Conservation (phyloP, 2,113 vertebrate genomes). For the Plotosus lineatus region DNA sequence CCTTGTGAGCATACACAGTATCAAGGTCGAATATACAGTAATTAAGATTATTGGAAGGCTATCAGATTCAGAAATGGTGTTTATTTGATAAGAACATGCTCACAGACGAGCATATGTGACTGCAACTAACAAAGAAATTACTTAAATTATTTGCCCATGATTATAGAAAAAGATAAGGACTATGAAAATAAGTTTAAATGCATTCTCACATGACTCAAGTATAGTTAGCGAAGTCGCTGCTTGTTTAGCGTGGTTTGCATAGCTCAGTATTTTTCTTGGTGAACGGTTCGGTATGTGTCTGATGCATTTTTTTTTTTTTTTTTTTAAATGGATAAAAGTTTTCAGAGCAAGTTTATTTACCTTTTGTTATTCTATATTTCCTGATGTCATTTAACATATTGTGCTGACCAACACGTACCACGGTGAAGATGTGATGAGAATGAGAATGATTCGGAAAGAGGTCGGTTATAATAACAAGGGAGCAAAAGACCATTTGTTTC, state of each 20-base stretch:
- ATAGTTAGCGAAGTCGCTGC: neutral
- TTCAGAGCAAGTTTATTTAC: neutral
- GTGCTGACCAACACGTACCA: neutral
- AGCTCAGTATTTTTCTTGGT: neutral
- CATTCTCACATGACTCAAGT: neutral
- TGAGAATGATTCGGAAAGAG: neutral
- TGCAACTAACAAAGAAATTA: too few species aligned
- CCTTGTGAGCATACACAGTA: neutral
- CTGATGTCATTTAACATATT: neutral
- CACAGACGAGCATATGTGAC: neutral
- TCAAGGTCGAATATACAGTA: neutral
- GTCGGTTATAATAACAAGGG: neutral
- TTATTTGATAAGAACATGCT: neutral
- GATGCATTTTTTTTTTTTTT: neutral
- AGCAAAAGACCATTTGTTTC: neutral
- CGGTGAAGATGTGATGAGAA: neutral
- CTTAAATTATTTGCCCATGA: neutral
- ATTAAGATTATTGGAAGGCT: neutral
- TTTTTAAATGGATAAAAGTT: neutral
- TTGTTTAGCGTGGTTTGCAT: neutral
- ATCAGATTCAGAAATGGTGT: neutral
- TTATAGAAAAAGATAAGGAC: neutral
- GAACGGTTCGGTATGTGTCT: neutral
- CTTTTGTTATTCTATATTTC: neutral
- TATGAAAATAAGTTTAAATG: neutral